Conservation (phyloP, 2,888 invertebrate species). For the Scelioninae gen. 1 region DNA sequence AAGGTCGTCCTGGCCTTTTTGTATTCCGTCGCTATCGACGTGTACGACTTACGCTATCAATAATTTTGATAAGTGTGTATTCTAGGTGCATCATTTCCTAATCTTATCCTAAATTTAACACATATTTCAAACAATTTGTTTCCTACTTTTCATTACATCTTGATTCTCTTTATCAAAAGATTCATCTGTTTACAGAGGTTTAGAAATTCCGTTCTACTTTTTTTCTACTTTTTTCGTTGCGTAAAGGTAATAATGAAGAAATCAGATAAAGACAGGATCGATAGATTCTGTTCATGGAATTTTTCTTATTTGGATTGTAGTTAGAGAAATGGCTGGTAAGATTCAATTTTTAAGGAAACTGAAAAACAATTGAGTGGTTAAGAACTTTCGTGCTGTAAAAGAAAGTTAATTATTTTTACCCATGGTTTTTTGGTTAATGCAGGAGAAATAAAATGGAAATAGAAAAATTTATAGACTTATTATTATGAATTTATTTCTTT, state of each 20-base stretch:
- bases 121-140: not conserved
- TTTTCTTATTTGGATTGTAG: too few species aligned
- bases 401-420: too few species aligned
- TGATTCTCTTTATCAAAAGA: not conserved
- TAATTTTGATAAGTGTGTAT: conserved; percentile 2
- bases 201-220: not conserved
- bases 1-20: conserved; percentile 32
- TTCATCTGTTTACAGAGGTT: not conserved
- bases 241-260: not conserved
- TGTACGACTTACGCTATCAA: not conserved
- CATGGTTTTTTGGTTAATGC: too few species aligned
- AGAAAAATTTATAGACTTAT: too few species aligned
- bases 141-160: not conserved
- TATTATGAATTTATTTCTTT: too few species aligned
- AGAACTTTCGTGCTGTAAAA: too few species aligned
- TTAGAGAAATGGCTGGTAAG: too few species aligned
- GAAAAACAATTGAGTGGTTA: too few species aligned
- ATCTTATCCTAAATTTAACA: conserved; percentile 36
- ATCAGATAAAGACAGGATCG: not conserved
- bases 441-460: too few species aligned
- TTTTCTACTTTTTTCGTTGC: too few species aligned
- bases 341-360: too few species aligned
- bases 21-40: conserved; percentile 31
- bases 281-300: too few species aligned
- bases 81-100: conserved; percentile 19